Evolutionary conservation across 1,140 invertebrate species (phyloP), one percentile per base, ranked within the genome.

Genomic region (Lithobius niger): DNA sequence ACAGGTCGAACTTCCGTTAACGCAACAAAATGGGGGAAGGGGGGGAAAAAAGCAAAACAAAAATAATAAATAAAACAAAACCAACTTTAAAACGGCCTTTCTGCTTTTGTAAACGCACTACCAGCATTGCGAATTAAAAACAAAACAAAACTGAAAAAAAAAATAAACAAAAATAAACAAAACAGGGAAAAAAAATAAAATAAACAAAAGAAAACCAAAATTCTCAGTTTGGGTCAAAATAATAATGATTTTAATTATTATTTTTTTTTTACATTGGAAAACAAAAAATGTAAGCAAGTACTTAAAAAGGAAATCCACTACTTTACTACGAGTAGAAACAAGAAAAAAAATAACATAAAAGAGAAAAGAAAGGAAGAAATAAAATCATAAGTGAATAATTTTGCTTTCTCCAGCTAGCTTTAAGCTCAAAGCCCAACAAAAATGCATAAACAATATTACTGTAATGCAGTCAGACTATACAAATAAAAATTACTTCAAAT

Each of bases 291-390:
- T 36, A 36, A 36, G 31, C n/a, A 36, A 36, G n/a, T 36, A 36
- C 6, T 36, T 36, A 10, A 36, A 36, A 36, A n/a, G 31, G n/a
- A n/a, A n/a, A 36, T 36, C 6, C 31, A 36, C 31, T 36, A n/a
- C 6, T n/a, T 36, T 36, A 36, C 6, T 15, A 47, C 19, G 22
- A 47, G 10, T 10, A 15, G 10, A 22, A 10, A 47, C 13, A 10
- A 47, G 22, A 18, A 10, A 10, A 47, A 47, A 47, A 47, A 50
- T 26, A 50, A 25, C n/a, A 50, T 50, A 50, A 50, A 25, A 50
- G 27, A 50, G 27, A 50, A 50, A 50, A 50, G 25, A 27, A 50
- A 50, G 27, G 25, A 3, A 27, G 24, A 50, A 50, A 15, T 25
- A 50, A 50, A 50, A 50, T 6, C 4, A 26, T 13, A 27, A 27